Evolutionary conservation across 2,888 invertebrate genomes (phyloP).

Genomic region (Trisateles emortualis): DNA sequence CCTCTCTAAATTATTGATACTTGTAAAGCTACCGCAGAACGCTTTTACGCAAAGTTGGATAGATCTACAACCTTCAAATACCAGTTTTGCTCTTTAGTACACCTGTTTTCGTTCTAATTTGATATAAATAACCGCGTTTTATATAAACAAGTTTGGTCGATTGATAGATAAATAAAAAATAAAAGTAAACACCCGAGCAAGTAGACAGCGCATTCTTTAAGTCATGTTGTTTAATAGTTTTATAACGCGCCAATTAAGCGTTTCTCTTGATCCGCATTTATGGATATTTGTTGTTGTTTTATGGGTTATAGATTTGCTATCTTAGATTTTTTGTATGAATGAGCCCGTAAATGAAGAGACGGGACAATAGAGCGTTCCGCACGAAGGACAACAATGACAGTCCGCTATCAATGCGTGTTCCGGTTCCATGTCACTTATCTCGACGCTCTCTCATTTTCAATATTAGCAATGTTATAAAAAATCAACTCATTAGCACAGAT

Average conservation of each 20-base stretch:
- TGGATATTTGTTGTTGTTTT: constrained; percentile 14
- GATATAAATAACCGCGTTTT: constrained; percentile 24
- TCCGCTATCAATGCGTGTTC: constrained; percentile 53
- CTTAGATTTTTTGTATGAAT: constrained; percentile 32
- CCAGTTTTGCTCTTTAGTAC: constrained; percentile 25
- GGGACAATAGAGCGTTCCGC: constrained; percentile 66
- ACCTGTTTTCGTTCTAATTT: constrained; percentile 26
- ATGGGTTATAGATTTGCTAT: constrained; percentile 27
- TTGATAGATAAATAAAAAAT: constrained; percentile 26
- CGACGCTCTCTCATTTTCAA: constrained; percentile 28
- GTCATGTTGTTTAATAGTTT: constrained; percentile 30
- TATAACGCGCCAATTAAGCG: constrained; percentile 36
- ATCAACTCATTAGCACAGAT: constrained; percentile 29
- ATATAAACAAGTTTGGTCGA: constrained; percentile 27
- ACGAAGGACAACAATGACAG: constrained; percentile 70
- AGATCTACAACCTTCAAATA: constrained; percentile 30
- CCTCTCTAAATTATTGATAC: constrained; percentile 40
- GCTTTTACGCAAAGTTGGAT: constrained; percentile 22
- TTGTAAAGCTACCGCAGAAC: constrained; percentile 27
- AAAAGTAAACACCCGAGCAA: constrained; percentile 26
- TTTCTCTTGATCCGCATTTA: constrained; percentile 15
- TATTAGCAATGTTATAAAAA: constrained; percentile 27
- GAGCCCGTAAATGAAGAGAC: constrained; percentile 40
- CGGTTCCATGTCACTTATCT: constrained; percentile 51
- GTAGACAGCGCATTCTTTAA: constrained; percentile 25